Percentiles rank a stretch among this genome's conserved stretches.
phyloP scores from a whole-genome alignment of 2,888 invertebrate species.

The Drosophila formosana region DNA sequence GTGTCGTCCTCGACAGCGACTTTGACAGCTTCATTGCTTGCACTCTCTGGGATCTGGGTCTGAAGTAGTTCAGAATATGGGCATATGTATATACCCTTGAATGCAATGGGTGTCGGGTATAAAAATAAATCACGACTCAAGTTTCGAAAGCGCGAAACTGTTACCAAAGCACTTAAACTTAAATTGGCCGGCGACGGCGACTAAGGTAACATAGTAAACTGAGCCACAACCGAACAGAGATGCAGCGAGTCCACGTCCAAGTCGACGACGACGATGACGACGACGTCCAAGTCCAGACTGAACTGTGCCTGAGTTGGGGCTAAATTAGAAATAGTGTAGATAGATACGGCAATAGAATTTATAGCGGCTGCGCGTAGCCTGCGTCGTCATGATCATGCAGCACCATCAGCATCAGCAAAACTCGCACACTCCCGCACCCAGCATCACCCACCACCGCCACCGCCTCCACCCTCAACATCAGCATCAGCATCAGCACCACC shows the following conservation, averaged over 20 bases:
- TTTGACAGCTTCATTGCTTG: too few relatives aligned
- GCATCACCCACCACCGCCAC: constrained; percentile 8
- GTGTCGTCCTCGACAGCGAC: too few relatives aligned
- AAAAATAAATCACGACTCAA: constrained; percentile 82
- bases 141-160: constrained; percentile 82
- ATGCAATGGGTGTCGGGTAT: not conserved
- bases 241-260: constrained; percentile 6
- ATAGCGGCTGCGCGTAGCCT: constrained; percentile 69
- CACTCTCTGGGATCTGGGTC: too few relatives aligned
- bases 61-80: too few relatives aligned
- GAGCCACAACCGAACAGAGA: constrained; percentile 41
- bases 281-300: constrained; percentile 1
- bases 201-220: constrained; percentile 63
- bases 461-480: not conserved
- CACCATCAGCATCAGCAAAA: constrained; percentile 15
- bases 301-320: constrained; percentile 33
- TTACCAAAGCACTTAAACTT: constrained; percentile 82
- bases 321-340: constrained; percentile 82
- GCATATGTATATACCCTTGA: not conserved
- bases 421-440: not conserved
- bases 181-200: constrained; percentile 67
- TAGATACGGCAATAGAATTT: constrained; percentile 81
- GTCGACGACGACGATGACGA: too few relatives aligned
- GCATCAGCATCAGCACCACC: not conserved
- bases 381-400: constrained; percentile 70